These are phyloP conservation scores for Anoplolepis gracilipes DNA, from an alignment of 1,140 invertebrate genomes.

Conservation along the genomic window DNA sequence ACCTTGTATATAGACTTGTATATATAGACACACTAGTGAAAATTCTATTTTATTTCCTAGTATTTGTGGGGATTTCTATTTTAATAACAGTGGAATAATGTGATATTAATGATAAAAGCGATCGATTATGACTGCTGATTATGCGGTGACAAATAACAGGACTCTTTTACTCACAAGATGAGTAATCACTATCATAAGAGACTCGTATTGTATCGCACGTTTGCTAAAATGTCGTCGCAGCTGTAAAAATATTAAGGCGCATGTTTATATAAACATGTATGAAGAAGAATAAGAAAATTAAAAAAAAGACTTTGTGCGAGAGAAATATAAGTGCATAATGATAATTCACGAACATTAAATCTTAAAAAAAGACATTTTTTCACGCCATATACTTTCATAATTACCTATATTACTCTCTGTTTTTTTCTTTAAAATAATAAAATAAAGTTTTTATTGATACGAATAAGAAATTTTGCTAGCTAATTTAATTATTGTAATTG, in stretches of 20 bases:
- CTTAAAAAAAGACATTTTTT: slow-evolving; percentile 18
- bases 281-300: not conserved
- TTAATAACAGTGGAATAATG: not conserved
- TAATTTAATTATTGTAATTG: slow-evolving; percentile 3
- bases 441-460: slow-evolving; percentile 16
- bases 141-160: not conserved
- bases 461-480: not conserved
- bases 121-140: not conserved
- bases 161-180: not conserved
- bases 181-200: too few relatives aligned
- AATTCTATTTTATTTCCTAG: not conserved
- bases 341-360: not conserved
- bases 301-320: not conserved
- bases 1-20: too few relatives aligned
- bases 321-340: not conserved
- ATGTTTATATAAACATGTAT: not conserved
- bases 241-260: not conserved
- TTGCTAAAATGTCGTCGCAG: not conserved
- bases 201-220: not conserved
- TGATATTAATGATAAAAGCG: not conserved
- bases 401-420: not conserved
- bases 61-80: not conserved
- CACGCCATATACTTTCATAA: not conserved
- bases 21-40: not conserved
- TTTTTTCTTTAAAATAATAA: not conserved